Conservation (phyloP, 2,113 vertebrate species). For the Catharus minimus region DNA sequence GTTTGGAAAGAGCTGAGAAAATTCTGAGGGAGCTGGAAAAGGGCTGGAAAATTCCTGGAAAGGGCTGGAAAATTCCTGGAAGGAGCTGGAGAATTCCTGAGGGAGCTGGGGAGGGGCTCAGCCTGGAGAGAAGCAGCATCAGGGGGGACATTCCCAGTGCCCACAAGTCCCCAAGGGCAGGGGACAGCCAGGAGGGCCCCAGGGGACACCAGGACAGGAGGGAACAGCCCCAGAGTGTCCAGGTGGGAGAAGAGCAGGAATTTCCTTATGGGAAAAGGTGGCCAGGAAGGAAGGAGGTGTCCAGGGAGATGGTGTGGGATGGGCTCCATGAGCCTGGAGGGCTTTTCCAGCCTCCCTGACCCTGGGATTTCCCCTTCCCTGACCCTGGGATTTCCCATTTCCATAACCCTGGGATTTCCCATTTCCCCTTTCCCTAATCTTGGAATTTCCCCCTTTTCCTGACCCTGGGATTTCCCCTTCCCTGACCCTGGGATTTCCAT, state of each 20-base stretch:
- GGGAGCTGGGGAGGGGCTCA: neutral
- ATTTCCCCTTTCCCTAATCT: too few relatives aligned
- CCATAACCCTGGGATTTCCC: too few relatives aligned
- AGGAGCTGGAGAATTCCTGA: neutral
- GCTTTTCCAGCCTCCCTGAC: accelerated
- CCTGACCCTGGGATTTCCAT: too few relatives aligned
- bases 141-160: neutral
- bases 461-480: too few relatives aligned
- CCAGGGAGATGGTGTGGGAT: neutral
- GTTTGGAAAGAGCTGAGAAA: too few relatives aligned
- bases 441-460: too few relatives aligned
- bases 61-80: too few relatives aligned
- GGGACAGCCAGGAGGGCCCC: neutral
- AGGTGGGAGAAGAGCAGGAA: neutral
- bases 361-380: too few relatives aligned
- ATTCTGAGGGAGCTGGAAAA: neutral
- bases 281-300: neutral
- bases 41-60: neutral
- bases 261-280: neutral
- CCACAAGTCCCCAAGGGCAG: neutral
- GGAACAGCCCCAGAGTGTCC: accelerated
- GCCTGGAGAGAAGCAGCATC: neutral
- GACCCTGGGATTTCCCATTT: too few relatives aligned
- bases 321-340: accelerated
- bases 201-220: neutral